Evolutionary conservation across 1,140 invertebrate species (phyloP).

Genomic region (Magallana ariakensis): DNA sequence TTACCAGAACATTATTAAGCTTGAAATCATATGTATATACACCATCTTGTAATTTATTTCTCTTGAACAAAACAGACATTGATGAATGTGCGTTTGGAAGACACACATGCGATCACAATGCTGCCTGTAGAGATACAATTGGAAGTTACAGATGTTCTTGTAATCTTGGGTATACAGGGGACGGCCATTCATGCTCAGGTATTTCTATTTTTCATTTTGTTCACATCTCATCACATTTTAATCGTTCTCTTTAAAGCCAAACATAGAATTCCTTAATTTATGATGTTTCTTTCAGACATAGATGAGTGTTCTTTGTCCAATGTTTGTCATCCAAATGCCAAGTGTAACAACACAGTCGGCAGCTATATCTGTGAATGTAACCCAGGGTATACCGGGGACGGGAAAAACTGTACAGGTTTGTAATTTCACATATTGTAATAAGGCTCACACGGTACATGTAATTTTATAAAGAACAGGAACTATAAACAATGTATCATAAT

Average conservation of each 20-base stretch:
- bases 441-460: too few relatives aligned
- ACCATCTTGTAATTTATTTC: neutral
- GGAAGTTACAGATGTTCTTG: slow-evolving; percentile 55
- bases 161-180: slow-evolving; percentile 40
- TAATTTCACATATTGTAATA: too few relatives aligned
- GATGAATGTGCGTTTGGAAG: slow-evolving; percentile 46
- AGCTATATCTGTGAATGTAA: slow-evolving; percentile 46
- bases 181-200: slow-evolving; percentile 28
- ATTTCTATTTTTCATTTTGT: neutral
- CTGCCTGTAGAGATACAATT: slow-evolving; percentile 32
- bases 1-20: too few relatives aligned
- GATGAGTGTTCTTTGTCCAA: slow-evolving; percentile 27
- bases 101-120: slow-evolving; percentile 41
- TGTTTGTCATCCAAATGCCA: slow-evolving; percentile 37
- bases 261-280: slow-evolving; percentile 1
- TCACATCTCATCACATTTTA: neutral
- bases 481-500: too few relatives aligned
- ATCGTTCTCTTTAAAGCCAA: neutral
- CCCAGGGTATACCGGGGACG: slow-evolving; percentile 5
- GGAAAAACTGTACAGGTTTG: neutral
- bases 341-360: slow-evolving; percentile 41
- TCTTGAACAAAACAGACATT: slow-evolving; percentile 38
- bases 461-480: too few relatives aligned
- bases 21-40: too few relatives aligned
- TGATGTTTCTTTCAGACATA: neutral